Base-by-base conservation (phyloP, 1,140 invertebrate genomes). In the Saxidomus purpurata region DNA sequence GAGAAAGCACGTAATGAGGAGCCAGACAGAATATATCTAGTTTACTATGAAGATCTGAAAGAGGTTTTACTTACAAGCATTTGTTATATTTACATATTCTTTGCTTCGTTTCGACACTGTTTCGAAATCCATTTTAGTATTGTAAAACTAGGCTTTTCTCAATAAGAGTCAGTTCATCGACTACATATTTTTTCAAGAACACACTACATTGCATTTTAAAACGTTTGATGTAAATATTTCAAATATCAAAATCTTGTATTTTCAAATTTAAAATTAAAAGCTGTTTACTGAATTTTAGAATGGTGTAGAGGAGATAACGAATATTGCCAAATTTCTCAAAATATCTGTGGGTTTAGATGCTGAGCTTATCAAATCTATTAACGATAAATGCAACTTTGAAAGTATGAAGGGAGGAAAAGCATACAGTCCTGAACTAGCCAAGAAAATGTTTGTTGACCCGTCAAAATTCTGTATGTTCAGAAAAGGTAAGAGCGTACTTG, bases 1-100 rank as follows among this genome's bases (percentile, higher is more conserved):
- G 59, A 91, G 36, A 79, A 89, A 38, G 87, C 74, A 22, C 86
- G 88, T 0, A 74, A 87, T 11, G 59, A 89, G 11, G 85, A 91
- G 11, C 74, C 77, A n/a, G 81, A 88, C 22, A 36, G 79, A 3
- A 88, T 92, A 47, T 80, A 86, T 47, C 89, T 89, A 22, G 28
- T 87, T n/a, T 91, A 77, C 40, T 91, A 79, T 85, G 90, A 91
- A 69, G 90, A 91, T 43, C 43, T 90, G 9, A 90, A 90, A 76
- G 49, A 83, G 71, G 88, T 92, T 55, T 71, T 17, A n/a, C n/a
- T n/a, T n/a, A n/a, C n/a, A n/a, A n/a, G n/a, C n/a, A n/a, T n/a
- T n/a, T n/a, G n/a, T n/a, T n/a, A n/a, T n/a, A n/a, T n/a, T n/a
- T n/a, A n/a, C n/a, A n/a, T n/a, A n/a, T n/a, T n/a, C n/a, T n/a